Evolutionary conservation across 2,888 invertebrate species (phyloP), one percentile per base, ranked within the genome.

Genomic region (Microchrysa polita): DNA sequence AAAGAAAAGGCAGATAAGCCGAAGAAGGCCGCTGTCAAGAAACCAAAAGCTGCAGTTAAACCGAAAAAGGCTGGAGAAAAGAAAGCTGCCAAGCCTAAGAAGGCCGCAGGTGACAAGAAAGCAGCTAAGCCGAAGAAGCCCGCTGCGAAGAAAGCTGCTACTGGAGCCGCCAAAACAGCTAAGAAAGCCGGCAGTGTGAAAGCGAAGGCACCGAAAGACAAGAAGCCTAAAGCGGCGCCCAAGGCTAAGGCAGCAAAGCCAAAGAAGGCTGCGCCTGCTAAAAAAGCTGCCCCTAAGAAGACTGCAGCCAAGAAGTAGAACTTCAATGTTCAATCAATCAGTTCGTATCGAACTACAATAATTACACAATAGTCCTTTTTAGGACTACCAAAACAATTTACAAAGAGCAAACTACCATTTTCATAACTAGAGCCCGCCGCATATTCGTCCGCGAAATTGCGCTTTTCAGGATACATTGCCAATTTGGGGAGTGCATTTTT

Each of bases 1-100:
- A 77, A 34, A 7, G 27, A 77, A 75, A 55, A 77, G 76, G 55
- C 20, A 7, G 23, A 7, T 53, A 67, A 27, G 5, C 34, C 44
- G 14, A 65, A 65, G 22, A 53, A 27, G 22, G 57, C 55, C 34
- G 53, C 52, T 16, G 34, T 10, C 1, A 18, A 18, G 40, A 67
- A 67, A 23, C 48, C 48, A 52, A 23, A 48, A 2, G n/a, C 2
- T 16, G 14, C 1, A 73, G 5, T 77, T 75, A 52, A 78, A 76
- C n/a, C 23, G 34, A 23, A 23, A 12, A 60, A 23, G 23, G 27
- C 60, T 14, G 60, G 55, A 10, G 55, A 55, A 55, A 16, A 55
- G 55, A 55, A 55, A 55, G 55, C 55, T 12, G 60, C 60, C 23
- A 74, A 78, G 75, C 27, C 55, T 1, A 73, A 73, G 67, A 52